phyloP scores from a whole-genome alignment of 2,888 invertebrate genomes.

The Oscheius sp. region DNA sequence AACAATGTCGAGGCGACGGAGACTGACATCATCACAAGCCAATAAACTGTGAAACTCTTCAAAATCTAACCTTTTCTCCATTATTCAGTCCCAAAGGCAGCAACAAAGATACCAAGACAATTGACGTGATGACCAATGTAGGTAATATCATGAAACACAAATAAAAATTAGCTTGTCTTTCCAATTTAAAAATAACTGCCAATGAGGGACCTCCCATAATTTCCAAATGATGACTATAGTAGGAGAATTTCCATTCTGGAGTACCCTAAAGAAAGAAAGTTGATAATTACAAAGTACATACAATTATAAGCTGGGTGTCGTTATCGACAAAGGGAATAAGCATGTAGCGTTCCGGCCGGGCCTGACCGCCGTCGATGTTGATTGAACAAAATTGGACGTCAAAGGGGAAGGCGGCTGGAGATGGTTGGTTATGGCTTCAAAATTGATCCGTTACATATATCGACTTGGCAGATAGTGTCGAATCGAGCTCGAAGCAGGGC shows the following conservation, averaged over 20 bases:
- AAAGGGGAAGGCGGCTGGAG: background rate
- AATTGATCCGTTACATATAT: background rate
- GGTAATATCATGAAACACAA: background rate
- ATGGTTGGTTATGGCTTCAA: background rate
- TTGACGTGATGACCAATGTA: background rate
- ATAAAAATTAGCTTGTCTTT: background rate
- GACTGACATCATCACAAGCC: too few relatives aligned
- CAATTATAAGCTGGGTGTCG: background rate
- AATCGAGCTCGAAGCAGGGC: background rate
- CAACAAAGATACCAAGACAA: background rate
- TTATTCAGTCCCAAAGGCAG: background rate
- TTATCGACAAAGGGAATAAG: background rate
- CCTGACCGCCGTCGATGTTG: background rate
- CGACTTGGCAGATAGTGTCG: background rate
- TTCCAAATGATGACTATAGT: background rate
- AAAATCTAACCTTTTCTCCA: background rate
- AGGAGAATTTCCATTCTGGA: background rate
- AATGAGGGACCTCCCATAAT: background rate
- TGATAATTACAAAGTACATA: background rate
- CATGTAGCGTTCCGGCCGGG: background rate
- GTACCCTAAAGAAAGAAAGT: background rate
- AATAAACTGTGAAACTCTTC: too few relatives aligned
- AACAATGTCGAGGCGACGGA: too few relatives aligned
- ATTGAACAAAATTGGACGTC: background rate
- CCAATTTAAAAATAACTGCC: background rate